Percentiles rank a stretch among this genome's conserved stretches.
These are phyloP conservation scores for Drosophila repletoides DNA, from an alignment of 1,140 invertebrate species.

Conservation along the genomic window DNA sequence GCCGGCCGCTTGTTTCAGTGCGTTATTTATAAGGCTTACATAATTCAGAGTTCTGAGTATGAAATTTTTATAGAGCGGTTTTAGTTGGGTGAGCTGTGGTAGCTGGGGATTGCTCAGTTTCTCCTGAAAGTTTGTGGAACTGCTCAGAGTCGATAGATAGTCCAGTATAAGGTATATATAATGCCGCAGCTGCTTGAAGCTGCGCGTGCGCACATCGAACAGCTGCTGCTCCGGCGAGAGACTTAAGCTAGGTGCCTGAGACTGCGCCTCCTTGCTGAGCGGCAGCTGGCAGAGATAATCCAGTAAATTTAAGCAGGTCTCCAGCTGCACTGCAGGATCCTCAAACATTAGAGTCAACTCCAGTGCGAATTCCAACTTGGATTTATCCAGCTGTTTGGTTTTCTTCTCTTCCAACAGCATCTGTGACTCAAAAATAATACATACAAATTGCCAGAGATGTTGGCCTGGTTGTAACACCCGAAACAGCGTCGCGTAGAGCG, in stretches of 20 bases:
- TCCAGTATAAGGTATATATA: constrained; percentile 91
- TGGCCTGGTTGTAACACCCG: constrained; percentile 87
- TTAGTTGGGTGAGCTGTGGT: constrained; percentile 1
- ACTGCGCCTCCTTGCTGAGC: constrained; percentile 9
- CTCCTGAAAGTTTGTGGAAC: constrained; percentile 86
- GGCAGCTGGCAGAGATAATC: constrained; percentile 83
- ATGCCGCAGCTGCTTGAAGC: constrained; percentile 89
- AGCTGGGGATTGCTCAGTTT: constrained; percentile 83
- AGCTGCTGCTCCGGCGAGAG: constrained; percentile 83
- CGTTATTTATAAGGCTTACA: constrained; percentile 86
- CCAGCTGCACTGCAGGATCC: constrained; percentile 84
- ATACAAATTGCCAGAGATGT: constrained; percentile 90
- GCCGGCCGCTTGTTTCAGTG: constrained; percentile 70
- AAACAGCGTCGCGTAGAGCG: constrained; percentile 91
- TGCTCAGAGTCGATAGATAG: constrained; percentile 87
- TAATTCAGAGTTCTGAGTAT: constrained; percentile 87
- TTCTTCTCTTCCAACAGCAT: constrained; percentile 79
- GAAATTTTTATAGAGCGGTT: constrained; percentile 85
- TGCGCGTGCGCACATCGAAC: constrained; percentile 87
- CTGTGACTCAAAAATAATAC: constrained; percentile 87
- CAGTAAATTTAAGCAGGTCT: constrained; percentile 87
- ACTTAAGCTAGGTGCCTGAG: constrained; percentile 54
- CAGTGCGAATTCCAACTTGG: constrained; percentile 50
- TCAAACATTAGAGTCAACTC: constrained; percentile 53
- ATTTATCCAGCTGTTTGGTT: constrained; percentile 62